Evolutionary conservation across 2,888 invertebrate genomes (phyloP).

Genomic region (Protodeltote pygarga): DNA sequence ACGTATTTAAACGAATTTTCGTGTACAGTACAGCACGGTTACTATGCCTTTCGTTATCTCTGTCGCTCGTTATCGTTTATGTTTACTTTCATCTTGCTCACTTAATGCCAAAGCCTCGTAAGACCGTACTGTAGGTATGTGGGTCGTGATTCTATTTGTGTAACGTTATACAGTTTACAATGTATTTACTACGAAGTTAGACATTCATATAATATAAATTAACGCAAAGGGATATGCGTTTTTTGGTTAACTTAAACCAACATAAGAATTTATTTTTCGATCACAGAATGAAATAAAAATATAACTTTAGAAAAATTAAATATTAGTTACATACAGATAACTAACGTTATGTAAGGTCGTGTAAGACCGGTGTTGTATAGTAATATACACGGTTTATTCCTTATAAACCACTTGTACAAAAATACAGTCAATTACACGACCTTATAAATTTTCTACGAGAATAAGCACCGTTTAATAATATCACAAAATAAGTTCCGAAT

Average conservation of each 20-base stretch:
- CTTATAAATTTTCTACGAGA: conserved; percentile 5
- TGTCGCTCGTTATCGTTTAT: too few species aligned
- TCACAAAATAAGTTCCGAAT: conserved; percentile 26
- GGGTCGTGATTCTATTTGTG: too few species aligned
- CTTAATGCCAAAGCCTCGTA: too few species aligned
- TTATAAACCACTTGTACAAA: background rate
- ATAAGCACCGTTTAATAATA: conserved; percentile 40
- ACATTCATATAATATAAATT: too few species aligned
- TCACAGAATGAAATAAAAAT: background rate
- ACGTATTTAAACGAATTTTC: too few species aligned
- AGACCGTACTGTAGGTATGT: too few species aligned
- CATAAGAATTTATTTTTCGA: background rate
- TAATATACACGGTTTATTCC: background rate
- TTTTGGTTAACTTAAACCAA: background rate
- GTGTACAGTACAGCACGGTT: too few species aligned
- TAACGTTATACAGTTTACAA: too few species aligned
- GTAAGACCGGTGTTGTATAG: background rate
- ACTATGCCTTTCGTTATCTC: too few species aligned
- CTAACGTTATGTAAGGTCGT: conserved; percentile 9
- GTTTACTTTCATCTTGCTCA: too few species aligned
- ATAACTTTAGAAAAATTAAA: conserved; percentile 6
- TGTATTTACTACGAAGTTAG: too few species aligned
- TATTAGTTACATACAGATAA: conserved; percentile 1
- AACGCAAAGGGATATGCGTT: conserved; percentile 5
- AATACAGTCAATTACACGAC: conserved; percentile 10